phyloP scores from a whole-genome alignment of 2,113 vertebrate genomes.

The Mugil cephalus region DNA sequence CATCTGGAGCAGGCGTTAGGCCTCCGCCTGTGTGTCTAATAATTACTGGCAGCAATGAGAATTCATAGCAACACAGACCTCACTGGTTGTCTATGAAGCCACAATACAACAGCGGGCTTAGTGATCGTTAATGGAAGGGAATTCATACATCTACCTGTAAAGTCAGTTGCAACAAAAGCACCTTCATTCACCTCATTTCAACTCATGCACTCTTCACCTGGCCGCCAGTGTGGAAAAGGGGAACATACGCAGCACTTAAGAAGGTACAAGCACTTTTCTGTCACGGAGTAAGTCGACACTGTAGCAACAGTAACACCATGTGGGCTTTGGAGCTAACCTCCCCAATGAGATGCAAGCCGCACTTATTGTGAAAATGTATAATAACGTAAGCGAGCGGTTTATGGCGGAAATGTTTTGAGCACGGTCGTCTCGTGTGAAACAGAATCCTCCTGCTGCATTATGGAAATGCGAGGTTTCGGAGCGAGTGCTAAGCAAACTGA shows the following conservation, averaged over 20 bases:
- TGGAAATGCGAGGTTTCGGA: constrained; percentile 78
- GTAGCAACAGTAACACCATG: constrained; percentile 29
- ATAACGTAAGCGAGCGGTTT: constrained; percentile 79
- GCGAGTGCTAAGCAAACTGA: constrained; percentile 79
- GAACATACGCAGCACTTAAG: not conserved
- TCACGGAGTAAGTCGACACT: constrained; percentile 29
- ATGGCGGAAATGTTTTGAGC: constrained; percentile 78
- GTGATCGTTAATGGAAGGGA: constrained; percentile 5
- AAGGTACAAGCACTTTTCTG: not conserved
- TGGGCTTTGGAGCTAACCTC: constrained; percentile 59
- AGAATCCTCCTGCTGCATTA: constrained; percentile 73
- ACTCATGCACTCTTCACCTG: constrained; percentile 18
- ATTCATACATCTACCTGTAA: constrained; percentile 15
- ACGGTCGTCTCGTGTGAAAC: constrained; percentile 75
- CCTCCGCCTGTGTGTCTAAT: constrained; percentile 59
- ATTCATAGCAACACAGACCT: constrained; percentile 38
- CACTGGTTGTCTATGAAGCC: constrained; percentile 28
- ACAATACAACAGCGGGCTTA: not conserved
- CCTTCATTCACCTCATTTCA: constrained; percentile 48
- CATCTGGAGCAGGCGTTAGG: constrained; percentile 79
- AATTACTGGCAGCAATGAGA: constrained; percentile 63
- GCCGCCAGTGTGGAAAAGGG: not conserved
- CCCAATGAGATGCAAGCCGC: constrained; percentile 57
- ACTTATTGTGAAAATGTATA: constrained; percentile 82
- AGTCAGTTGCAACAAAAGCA: not conserved